Evolutionary conservation across 2,797 vertebrate genomes (phyloP), one percentile per base, ranked within the genome.

Genomic region (Channallabes apus): DNA sequence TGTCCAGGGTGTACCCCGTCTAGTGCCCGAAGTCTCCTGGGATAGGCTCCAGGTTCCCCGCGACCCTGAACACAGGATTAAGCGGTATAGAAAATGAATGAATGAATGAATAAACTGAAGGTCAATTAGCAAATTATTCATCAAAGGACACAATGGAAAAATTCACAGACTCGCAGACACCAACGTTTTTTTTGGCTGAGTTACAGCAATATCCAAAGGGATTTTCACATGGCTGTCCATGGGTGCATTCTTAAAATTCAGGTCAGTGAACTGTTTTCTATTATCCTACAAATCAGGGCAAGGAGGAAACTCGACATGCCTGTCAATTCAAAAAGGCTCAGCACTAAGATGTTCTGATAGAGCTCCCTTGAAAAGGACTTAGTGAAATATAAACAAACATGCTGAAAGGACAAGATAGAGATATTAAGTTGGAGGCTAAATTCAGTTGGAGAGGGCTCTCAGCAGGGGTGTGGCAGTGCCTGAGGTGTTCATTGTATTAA

Each of bases 301-400:
- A 41, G 76, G 76, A 79, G n/a, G 6, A 22, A 79, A 41, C 22
- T 17, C 32, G 24, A 79, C 17, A 62, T 62, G 14, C 12, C 20
- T 38, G 58, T 41, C 58, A 79, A 35, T 62, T 78, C 20, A 62
- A n/a, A 79, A 79, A 41, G 22, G 22, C 35, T 62, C 35, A 77
- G 54, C 4, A 35, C 11, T 15, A 20, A 41, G 35, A 62, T 79
- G 58, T 79, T 79, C 32, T 79, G 6, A 77, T 15, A 41, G 58
- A n/a, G 22, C 73, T 20, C 54, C 27, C 17, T 32, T 58, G 17
- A n/a, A 58, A 62, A 79, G 1, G 32, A 41, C 14, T 41, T 41
- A 62, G 58, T 38, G 58, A 35, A 62, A 62, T 3, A 38, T 9
- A 62, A 61, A 79, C 58, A 38, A 62, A 17, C 32, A 15, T 17